Conservation (phyloP, 2,797 vertebrate species). For the Macropus fuliginosus region DNA sequence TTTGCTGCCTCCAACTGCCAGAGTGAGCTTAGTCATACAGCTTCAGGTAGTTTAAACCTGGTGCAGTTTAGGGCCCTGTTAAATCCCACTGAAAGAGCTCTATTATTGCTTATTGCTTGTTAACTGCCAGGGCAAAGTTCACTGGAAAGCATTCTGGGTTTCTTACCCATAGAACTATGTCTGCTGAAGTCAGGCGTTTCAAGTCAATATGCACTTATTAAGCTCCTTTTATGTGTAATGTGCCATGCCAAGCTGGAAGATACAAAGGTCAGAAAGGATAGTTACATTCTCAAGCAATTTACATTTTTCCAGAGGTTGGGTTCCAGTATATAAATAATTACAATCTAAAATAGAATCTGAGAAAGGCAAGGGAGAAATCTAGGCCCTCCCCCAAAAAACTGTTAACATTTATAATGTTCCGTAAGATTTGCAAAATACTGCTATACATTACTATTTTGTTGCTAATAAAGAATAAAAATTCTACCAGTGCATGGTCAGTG, state of each 20-base stretch:
- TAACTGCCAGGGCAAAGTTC: constrained; percentile 69
- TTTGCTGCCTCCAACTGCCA: constrained; percentile 66
- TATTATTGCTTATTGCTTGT: constrained; percentile 66
- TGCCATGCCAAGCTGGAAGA: not conserved
- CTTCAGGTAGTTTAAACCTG: constrained; percentile 74
- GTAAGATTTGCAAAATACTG: not conserved
- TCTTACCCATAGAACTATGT: constrained; percentile 33
- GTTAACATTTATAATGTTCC: not conserved
- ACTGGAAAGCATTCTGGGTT: constrained; percentile 58
- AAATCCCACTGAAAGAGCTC: constrained; percentile 62
- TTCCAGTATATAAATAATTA: not conserved
- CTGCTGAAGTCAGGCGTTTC: constrained; percentile 30
- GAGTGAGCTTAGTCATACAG: constrained; percentile 43
- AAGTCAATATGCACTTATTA: not conserved
- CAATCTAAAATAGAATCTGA: not conserved
- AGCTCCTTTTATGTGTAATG: not conserved
- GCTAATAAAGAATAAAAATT: too few relatives aligned
- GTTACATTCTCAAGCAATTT: not conserved
- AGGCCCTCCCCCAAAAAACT: not conserved
- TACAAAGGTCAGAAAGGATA: not conserved
- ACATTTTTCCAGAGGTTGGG: not conserved
- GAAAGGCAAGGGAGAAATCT: not conserved
- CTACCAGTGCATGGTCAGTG: not conserved
- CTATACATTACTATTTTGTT: not conserved
- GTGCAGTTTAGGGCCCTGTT: constrained; percentile 75